Evolutionary conservation across 2,113 vertebrate species (phyloP), one percentile per base, ranked within the genome.

Genomic region (Oreocharis arfaki): DNA sequence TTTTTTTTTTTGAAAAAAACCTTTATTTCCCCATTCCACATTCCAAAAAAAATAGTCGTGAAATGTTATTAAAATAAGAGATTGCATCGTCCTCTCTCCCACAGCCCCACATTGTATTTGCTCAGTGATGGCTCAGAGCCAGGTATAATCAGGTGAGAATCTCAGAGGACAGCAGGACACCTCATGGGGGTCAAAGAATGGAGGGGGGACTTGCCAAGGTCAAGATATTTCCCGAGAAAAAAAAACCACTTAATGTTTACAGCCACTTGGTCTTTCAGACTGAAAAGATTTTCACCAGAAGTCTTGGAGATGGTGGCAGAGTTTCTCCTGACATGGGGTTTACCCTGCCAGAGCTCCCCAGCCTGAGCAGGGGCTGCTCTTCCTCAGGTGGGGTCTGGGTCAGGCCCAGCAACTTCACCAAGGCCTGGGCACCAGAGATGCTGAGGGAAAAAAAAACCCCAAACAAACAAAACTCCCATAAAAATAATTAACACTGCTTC

Each of bases 11-110:
- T 7, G 11, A 5, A 84, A 90, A 84, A 73, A 41, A 3, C 21
- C 23, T 94, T 94, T 96, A 90, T 94, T 97, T 89, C n/a, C 33
- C 37, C 64, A n/a, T 82, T 87, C 30, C 19, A 81, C 56, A 16
- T 94, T 81, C 4, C 2, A 69, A 68, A 67, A 83, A 83, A 77
- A 52, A 39, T 12, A 86, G 24, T 20, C 49, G 39, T 95, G 92
- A 96, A 96, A 95, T 96, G 83, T 93, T 83, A 55, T 17, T 83
- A 50, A 71, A 92, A 42, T 8, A 35, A 53, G 74, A 87, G 32
- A 65, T 23, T 37, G 46, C 10, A 44, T 53, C 10, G 4, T 80
- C 32, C 24, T 67, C 27, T 33, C 16, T 57, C 20, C 28, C 9
- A 10, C 12, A 82, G 5, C 27, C 26, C 14, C 61, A 71, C 26